Evolutionary conservation across 2,888 invertebrate species (phyloP), one percentile per base, ranked within the genome.

Genomic region (Noctua comes): DNA sequence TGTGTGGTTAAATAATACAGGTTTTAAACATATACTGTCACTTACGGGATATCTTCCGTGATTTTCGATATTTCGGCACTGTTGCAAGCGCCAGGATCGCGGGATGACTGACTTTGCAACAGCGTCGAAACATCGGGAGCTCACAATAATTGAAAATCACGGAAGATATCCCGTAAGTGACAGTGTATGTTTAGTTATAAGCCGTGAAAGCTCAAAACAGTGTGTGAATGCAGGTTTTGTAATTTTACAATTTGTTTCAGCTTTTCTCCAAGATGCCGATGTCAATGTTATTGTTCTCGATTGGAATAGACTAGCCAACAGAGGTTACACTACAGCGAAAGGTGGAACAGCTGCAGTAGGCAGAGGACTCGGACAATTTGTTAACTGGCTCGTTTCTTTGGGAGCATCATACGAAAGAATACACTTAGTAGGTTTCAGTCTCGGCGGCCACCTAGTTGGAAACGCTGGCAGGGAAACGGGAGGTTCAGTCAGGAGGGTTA

Each of bases 391-490:
- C 31, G 90, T 86, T 4, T 82, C 76, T 13, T 76, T 91, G 5
- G 94, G 94, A 10, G 82, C 91, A 1, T 87, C 91, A 0, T 94
- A 92, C 64, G 89, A 93, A 16, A 93, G 73, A 59, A 88, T 95
- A 31, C 97, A 97, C 76, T 86, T 97, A 11, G 92, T 97, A 13
- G 96, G 97, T 0, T 96, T 95, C 90, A 96, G 96, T 86, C 93
- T 97, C 62, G 97, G 97, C 3, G 96, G 93, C 2, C 96, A 97
- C 86, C 84, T 96, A 31, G 94, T 95, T 48, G 96, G 95, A 3
- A 93, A 90, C 43, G 95, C 95, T 57, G 95, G 95, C 0, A 92
- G 94, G 76, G 91, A 91, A 68, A 91, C 93, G 2, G 83, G 88
- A 7, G 91, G 93, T 5, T 87, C 82, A 36, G 91, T 95, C 13